Conservation (phyloP, 1,140 invertebrate species). For the Heliconius congener region DNA sequence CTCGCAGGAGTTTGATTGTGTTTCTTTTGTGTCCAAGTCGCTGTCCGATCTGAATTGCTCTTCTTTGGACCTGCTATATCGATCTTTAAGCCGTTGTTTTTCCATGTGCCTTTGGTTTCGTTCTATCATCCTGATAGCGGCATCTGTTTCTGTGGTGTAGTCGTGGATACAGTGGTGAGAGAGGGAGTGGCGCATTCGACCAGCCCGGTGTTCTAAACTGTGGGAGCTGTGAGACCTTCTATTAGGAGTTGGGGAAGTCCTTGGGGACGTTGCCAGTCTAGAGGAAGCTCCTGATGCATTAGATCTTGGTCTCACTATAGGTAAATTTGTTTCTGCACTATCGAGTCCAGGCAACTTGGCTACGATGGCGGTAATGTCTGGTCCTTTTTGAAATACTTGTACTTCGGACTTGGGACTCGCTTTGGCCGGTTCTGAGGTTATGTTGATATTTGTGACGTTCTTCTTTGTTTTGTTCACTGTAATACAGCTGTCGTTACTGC, state of each 20-base stretch:
- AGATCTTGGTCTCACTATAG: slow-evolving; percentile 79
- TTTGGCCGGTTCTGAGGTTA: slow-evolving; percentile 72
- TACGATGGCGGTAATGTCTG: slow-evolving; percentile 79
- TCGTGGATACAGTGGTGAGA: slow-evolving; percentile 79
- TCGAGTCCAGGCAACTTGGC: slow-evolving; percentile 84
- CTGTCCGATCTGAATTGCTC: slow-evolving; percentile 69
- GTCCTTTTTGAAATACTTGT: slow-evolving; percentile 84
- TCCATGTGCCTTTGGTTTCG: slow-evolving; percentile 79
- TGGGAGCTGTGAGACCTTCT: slow-evolving; percentile 73
- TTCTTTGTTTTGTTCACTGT: slow-evolving; percentile 81
- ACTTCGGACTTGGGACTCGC: slow-evolving; percentile 74
- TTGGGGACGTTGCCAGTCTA: slow-evolving; percentile 67
- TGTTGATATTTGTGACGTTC: slow-evolving; percentile 84
- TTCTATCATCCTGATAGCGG: slow-evolving; percentile 79
- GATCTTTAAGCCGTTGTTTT: slow-evolving; percentile 66
- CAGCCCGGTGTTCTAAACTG: slow-evolving; percentile 77
- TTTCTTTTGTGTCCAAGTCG: slow-evolving; percentile 58
- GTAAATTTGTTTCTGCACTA: slow-evolving; percentile 73
- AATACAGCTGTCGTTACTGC: slow-evolving; percentile 70
- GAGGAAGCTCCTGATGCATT: slow-evolving; percentile 82
- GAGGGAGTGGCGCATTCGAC: slow-evolving; percentile 70
- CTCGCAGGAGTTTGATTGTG: slow-evolving; percentile 44
- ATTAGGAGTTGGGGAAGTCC: slow-evolving; percentile 55
- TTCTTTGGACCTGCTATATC: slow-evolving; percentile 56
- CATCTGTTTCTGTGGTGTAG: slow-evolving; percentile 82